These are phyloP conservation scores for Nomia melanderi DNA, from an alignment of 1,140 invertebrate genomes.

Conservation along the genomic window DNA sequence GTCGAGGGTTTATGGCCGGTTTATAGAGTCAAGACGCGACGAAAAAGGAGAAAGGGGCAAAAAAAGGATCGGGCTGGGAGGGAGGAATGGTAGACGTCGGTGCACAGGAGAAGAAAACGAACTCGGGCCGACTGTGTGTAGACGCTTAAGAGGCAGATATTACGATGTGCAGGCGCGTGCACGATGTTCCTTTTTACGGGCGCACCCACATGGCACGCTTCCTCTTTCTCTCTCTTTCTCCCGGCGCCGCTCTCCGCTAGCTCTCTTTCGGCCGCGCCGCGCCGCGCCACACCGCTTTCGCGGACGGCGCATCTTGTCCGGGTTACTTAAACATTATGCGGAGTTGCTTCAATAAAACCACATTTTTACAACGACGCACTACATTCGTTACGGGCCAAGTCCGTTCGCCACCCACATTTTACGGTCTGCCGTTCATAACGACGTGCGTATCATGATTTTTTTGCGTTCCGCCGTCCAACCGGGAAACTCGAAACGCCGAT, in stretches of 20 bases:
- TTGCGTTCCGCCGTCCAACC: not conserved
- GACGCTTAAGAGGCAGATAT: constrained; percentile 63
- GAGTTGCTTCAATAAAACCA: constrained; percentile 72
- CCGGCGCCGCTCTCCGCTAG: not conserved
- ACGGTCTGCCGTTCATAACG: constrained; percentile 51
- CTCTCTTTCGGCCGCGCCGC: no score
- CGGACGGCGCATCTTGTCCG: constrained; percentile 38
- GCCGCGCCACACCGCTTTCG: no score
- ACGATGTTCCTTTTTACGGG: constrained; percentile 71
- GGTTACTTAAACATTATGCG: constrained; percentile 66
- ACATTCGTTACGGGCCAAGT: constrained; percentile 67
- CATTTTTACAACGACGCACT: constrained; percentile 73
- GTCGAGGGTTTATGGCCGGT: constrained; percentile 59
- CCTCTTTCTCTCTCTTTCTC: constrained; percentile 7
- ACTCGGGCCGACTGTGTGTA: constrained; percentile 43
- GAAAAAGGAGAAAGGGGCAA: constrained; percentile 12
- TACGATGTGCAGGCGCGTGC: constrained; percentile 65
- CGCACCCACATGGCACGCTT: constrained; percentile 57
- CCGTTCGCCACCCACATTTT: constrained; percentile 68
- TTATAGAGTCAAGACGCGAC: constrained; percentile 49
- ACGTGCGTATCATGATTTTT: not conserved
- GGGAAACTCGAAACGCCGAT: constrained; percentile 13
- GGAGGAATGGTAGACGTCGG: constrained; percentile 5
- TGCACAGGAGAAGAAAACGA: constrained; percentile 48
- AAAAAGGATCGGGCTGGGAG: not conserved